phyloP scores from a whole-genome alignment of 2,888 invertebrate species.

The Drosophila flavopinicola region DNA sequence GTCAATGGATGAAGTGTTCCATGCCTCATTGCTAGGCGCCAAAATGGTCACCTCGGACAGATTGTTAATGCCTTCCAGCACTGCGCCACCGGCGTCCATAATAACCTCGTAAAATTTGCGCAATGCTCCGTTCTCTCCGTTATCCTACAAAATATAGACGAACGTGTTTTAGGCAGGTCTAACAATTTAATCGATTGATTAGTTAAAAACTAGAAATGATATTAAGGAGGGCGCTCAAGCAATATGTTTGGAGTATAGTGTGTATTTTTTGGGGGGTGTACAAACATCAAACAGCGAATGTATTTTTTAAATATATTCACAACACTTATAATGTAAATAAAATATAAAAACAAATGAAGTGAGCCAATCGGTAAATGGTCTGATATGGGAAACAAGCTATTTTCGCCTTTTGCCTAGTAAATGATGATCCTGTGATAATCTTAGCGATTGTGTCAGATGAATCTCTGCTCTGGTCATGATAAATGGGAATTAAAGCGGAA shows the following conservation, averaged over 20 bases:
- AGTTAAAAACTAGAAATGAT: background rate
- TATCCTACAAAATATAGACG: constrained; percentile 85
- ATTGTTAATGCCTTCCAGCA: constrained; percentile 89
- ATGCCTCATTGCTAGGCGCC: constrained; percentile 95
- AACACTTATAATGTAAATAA: constrained; percentile 35
- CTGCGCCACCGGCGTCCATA: constrained; percentile 90
- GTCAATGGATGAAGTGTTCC: constrained; percentile 90
- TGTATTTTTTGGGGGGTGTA: constrained; percentile 7
- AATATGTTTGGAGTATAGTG: constrained; percentile 7
- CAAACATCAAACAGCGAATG: constrained; percentile 38
- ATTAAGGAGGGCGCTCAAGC: constrained; percentile 11
- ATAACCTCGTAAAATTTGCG: constrained; percentile 93
- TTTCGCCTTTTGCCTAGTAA: background rate
- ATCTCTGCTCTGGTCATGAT: background rate
- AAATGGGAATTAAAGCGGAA: constrained; percentile 9
- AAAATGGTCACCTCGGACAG: constrained; percentile 92
- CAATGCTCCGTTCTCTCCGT: constrained; percentile 89
- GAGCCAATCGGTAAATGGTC: constrained; percentile 18
- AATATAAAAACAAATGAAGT: constrained; percentile 11
- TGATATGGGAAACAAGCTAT: background rate
- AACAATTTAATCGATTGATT: background rate
- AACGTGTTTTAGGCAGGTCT: background rate
- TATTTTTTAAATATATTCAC: constrained; percentile 20
- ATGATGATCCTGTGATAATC: background rate
- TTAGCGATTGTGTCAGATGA: constrained; percentile 6